Conservation (phyloP, 2,113 vertebrate genomes). For the Corythoichthys haematopterus region DNA sequence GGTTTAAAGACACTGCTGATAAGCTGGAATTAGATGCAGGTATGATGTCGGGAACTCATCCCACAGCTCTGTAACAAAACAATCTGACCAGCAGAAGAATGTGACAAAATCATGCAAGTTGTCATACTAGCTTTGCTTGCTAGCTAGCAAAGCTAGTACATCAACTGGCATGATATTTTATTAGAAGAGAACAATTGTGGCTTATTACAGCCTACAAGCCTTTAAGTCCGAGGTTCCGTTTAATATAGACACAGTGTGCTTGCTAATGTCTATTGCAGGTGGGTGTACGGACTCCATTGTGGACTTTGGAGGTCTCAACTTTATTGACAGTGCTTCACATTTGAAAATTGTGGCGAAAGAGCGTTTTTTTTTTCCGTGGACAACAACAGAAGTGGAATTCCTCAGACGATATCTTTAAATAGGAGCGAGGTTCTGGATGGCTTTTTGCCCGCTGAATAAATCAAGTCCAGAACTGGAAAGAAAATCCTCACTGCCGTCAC, state of each 20-base stretch:
- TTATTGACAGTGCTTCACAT: conserved; percentile 22
- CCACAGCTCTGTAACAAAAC: no score
- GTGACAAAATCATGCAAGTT: no score
- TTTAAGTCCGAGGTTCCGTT: background rate
- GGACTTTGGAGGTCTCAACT: conserved; percentile 30
- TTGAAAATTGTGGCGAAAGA: conserved; percentile 20
- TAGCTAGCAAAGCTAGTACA: no score
- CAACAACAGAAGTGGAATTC: conserved; percentile 57
- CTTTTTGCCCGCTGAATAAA: conserved; percentile 47
- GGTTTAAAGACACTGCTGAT: no score
- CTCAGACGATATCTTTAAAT: conserved; percentile 55
- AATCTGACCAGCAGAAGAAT: no score
- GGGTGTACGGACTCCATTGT: conserved; percentile 33
- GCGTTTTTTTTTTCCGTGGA: conserved; percentile 29
- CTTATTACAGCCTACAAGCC: no score
- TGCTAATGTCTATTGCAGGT: conserved; percentile 69
- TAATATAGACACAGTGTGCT: conserved; percentile 39
- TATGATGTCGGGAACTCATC: no score
- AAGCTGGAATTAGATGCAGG: no score
- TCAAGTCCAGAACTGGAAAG: conserved; percentile 37
- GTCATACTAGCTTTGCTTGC: no score
- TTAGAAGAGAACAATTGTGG: no score
- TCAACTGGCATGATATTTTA: no score
- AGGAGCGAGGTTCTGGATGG: conserved; percentile 32
- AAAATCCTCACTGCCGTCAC: background rate